Evolutionary conservation across 2,888 invertebrate species (phyloP).

Genomic region (Capitulum mitella): DNA sequence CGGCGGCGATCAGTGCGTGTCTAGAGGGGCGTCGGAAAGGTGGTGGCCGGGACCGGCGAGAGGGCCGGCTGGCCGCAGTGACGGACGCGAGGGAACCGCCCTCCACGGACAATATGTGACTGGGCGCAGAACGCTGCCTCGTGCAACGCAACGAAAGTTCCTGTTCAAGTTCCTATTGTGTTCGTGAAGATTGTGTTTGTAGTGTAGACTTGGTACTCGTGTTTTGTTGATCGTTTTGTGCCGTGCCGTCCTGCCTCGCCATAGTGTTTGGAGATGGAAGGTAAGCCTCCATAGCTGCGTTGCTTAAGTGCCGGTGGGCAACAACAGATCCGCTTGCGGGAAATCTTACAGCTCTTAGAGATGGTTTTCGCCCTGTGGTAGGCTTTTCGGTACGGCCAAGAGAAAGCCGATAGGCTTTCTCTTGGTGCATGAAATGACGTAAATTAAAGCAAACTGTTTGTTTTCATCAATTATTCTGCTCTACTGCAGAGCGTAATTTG

Average conservation of each 20-base stretch:
- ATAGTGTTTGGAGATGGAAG: too few species aligned
- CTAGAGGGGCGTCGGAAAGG: background rate
- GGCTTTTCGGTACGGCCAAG: too few species aligned
- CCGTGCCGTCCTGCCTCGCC: background rate
- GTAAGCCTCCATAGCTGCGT: background rate
- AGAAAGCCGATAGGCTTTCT: too few species aligned
- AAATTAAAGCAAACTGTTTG: too few species aligned
- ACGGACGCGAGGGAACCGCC: background rate
- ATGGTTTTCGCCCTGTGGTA: too few species aligned
- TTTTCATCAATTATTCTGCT: too few species aligned
- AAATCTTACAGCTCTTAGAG: too few species aligned
- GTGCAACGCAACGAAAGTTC: conserved; percentile 23
- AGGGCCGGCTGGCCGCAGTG: background rate
- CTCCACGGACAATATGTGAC: background rate
- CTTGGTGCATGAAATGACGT: too few species aligned
- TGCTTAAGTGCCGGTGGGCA: too few species aligned
- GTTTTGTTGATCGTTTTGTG: background rate
- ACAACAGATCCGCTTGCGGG: too few species aligned
- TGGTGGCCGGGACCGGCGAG: background rate
- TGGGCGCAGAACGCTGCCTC: background rate
- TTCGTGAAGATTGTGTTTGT: background rate
- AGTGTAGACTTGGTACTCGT: background rate
- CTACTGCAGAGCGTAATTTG: too few species aligned
- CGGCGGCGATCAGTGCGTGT: background rate
- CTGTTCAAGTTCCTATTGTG: conserved; percentile 1